A percentile compares a stretch with the other conserved stretches of the same genome.
These are phyloP conservation scores for Trichonephila clavipes DNA, from an alignment of 1,140 invertebrate species.

Conservation along the genomic window DNA sequence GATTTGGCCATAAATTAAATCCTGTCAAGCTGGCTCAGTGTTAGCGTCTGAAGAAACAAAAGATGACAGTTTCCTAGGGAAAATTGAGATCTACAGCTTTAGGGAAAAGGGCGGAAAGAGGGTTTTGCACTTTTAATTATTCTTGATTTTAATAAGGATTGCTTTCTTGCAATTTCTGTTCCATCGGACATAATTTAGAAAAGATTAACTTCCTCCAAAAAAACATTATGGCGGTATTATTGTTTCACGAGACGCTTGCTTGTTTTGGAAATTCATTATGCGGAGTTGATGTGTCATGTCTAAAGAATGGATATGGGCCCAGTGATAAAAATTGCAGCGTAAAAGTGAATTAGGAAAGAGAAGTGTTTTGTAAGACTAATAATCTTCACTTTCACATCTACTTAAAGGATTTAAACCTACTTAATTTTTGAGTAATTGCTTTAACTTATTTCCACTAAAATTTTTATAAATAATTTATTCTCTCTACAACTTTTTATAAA, in stretches of 20 bases:
- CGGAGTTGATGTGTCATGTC: neutral
- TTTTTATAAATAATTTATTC: no score
- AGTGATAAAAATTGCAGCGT: no score
- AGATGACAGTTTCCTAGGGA: constrained; percentile 20
- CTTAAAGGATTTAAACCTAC: no score
- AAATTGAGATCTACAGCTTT: constrained; percentile 40
- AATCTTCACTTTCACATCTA: no score
- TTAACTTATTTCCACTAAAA: no score
- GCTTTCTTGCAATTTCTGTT: neutral
- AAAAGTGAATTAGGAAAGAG: no score
- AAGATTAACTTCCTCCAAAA: neutral
- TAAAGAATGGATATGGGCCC: neutral
- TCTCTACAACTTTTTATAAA: no score
- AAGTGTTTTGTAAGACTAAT: no score
- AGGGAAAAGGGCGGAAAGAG: neutral
- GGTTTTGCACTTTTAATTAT: constrained; percentile 43
- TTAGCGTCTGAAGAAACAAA: constrained; percentile 29
- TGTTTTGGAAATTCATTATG: neutral
- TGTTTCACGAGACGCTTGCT: neutral
- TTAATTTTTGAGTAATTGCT: no score
- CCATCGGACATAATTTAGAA: neutral
- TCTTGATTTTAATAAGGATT: constrained; percentile 2
- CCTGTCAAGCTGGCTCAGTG: constrained; percentile 24
- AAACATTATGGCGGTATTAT: neutral
- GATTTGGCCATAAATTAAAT: constrained; percentile 60